Evolutionary conservation across 1,140 invertebrate genomes (phyloP).

Genomic region (Ostrea edulis): DNA sequence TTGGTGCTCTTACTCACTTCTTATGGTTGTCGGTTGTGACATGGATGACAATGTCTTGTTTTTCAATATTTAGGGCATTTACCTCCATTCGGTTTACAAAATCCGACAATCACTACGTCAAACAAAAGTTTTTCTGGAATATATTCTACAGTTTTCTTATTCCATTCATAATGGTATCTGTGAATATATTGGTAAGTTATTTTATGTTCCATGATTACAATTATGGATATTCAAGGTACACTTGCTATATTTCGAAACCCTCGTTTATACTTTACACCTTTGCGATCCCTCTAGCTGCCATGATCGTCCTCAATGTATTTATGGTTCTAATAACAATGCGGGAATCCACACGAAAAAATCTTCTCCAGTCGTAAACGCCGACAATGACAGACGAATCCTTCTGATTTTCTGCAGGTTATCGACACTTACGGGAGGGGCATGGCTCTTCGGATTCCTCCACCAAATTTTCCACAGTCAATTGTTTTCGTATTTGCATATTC

Average conservation of each 20-base stretch:
- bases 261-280: background rate
- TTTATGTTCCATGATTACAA: background rate
- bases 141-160: background rate
- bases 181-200: background rate
- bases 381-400: background rate
- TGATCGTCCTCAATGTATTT: background rate
- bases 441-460: background rate
- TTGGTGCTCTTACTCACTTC: background rate
- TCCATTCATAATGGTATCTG: background rate
- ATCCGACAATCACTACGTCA: background rate
- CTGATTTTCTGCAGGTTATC: background rate
- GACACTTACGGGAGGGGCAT: background rate
- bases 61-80: background rate
- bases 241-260: background rate
- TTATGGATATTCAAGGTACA: background rate
- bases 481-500: conserved; percentile 13
- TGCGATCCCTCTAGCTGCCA: background rate
- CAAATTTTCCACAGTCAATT: conserved; percentile 12
- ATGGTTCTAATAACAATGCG: background rate
- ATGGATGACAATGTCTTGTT: background rate
- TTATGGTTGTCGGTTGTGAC: background rate
- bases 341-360: background rate
- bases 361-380: background rate
- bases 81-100: background rate
- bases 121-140: background rate